These are phyloP conservation scores for Gymnobelideus leadbeateri DNA, from an alignment of 2,113 vertebrate species.

Conservation along the genomic window DNA sequence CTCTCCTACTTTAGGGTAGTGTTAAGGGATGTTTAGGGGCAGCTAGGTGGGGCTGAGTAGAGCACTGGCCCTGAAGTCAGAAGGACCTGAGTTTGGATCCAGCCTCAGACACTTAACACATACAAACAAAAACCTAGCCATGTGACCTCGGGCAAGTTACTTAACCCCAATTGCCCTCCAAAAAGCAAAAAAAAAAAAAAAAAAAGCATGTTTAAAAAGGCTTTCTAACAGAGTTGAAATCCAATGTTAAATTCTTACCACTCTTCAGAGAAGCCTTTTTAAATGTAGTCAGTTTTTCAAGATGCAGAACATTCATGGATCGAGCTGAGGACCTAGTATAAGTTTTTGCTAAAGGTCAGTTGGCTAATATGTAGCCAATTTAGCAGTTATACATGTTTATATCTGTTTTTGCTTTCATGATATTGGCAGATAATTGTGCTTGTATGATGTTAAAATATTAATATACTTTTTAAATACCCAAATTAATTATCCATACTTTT, in stretches of 20 bases:
- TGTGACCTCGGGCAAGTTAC: too few relatives aligned
- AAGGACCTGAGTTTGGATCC: too few relatives aligned
- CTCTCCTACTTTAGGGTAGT: neutral
- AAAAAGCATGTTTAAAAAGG: neutral
- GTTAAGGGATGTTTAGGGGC: too few relatives aligned
- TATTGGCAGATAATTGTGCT: neutral
- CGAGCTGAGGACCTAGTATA: neutral
- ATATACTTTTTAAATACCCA: neutral
- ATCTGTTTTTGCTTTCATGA: neutral
- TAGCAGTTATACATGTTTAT: neutral
- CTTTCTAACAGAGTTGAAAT: neutral
- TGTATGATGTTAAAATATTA: neutral
- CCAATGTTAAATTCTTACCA: neutral
- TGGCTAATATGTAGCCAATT: neutral
- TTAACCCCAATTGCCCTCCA: too few relatives aligned
- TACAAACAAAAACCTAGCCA: too few relatives aligned
- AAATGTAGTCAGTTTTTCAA: neutral
- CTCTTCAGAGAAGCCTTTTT: neutral
- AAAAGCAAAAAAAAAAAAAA: too few relatives aligned
- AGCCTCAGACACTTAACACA: too few relatives aligned
- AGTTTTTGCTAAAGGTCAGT: neutral
- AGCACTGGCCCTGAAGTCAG: too few relatives aligned
- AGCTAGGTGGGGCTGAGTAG: too few relatives aligned
- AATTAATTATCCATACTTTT: constrained; percentile 24
- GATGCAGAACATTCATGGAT: neutral